Evolutionary conservation across 2,113 vertebrate species (phyloP).

Genomic region (Pseudorasbora parva): DNA sequence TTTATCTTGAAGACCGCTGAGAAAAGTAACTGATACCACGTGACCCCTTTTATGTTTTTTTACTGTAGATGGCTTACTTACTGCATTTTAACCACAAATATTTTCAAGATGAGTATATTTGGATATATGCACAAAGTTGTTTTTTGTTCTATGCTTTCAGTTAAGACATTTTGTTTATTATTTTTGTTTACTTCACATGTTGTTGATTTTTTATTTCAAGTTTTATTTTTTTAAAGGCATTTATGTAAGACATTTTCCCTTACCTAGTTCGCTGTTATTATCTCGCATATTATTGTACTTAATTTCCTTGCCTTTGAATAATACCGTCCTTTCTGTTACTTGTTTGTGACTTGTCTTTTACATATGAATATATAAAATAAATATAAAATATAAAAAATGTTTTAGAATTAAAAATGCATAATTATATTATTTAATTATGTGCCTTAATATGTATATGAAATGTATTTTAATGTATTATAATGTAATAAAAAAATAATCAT

Average conservation of each 20-base stretch:
- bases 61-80: too few relatives aligned
- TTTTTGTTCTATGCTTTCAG: too few relatives aligned
- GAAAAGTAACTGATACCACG: background rate
- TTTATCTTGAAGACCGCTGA: background rate
- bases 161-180: too few relatives aligned
- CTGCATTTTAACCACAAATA: too few relatives aligned
- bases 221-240: too few relatives aligned
- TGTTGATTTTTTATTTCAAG: too few relatives aligned
- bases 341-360: background rate
- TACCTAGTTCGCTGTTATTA: too few relatives aligned
- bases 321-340: background rate
- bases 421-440: background rate
- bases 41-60: background rate
- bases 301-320: background rate
- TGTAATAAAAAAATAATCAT: too few relatives aligned
- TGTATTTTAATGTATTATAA: background rate
- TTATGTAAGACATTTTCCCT: too few relatives aligned
- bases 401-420: background rate
- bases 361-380: background rate
- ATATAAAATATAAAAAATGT: background rate
- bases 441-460: background rate
- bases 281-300: background rate
- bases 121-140: too few relatives aligned
- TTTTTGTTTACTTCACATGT: too few relatives aligned
- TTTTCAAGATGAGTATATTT: too few relatives aligned